Conservation (phyloP, 2,797 vertebrate genomes). For the Chanos chanos region DNA sequence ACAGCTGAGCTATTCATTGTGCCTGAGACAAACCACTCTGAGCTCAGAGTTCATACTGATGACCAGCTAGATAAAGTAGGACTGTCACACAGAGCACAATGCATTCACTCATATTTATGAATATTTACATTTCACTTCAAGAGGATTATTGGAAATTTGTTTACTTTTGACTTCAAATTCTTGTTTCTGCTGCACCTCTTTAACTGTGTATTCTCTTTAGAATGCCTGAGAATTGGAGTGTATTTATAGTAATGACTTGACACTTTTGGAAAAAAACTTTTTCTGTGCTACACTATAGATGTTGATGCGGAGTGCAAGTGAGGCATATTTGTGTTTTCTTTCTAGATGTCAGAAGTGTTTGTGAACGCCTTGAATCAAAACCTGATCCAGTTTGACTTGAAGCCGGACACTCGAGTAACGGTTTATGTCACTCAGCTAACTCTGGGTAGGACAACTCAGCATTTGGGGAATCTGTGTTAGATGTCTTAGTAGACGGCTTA, state of each 20-base stretch:
- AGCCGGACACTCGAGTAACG: conserved; percentile 82
- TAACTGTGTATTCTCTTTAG: no score
- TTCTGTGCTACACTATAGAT: no score
- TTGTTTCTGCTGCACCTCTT: no score
- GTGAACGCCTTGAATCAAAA: conserved; percentile 90
- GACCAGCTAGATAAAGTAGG: conserved; percentile 82
- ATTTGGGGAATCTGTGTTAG: no score
- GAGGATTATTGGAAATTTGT: no score
- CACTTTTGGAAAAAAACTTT: no score
- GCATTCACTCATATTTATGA: background rate
- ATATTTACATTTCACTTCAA: no score
- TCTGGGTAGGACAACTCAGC: conserved; percentile 78
- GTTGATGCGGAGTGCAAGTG: no score
- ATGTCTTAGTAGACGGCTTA: no score
- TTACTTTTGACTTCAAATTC: no score
- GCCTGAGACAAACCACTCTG: conserved; percentile 76
- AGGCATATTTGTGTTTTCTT: background rate
- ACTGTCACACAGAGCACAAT: background rate
- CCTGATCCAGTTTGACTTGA: conserved; percentile 91
- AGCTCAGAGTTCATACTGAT: conserved; percentile 78
- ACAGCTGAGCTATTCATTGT: conserved; percentile 92
- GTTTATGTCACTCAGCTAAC: conserved; percentile 92
- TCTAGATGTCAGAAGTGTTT: conserved; percentile 83
- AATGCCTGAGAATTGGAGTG: no score
- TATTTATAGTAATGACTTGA: no score